Base-by-base conservation (phyloP, 2,113 vertebrate genomes). In the Meleagris gallopavo region DNA sequence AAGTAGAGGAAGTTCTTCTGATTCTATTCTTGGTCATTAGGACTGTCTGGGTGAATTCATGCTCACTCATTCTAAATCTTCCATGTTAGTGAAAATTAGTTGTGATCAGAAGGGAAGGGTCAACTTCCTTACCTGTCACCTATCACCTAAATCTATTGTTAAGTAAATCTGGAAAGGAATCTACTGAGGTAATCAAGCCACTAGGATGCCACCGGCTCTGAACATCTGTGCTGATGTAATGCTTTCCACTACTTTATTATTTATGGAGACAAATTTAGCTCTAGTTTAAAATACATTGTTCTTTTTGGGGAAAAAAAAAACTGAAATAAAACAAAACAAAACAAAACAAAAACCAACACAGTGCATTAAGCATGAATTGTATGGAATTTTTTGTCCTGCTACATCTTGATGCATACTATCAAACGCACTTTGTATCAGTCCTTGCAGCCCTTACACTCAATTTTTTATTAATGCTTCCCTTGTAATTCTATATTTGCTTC, bases 391-490 rank as follows among this genome's bases (percentile, higher is more conserved):
- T 85, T 46, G 66, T 71, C 36, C 25, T 48, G 25, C 74, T 94
- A 91, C 38, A 4, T 60, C 52, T 81, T 81, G 64, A 64, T 83
- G 72, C 3, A 41, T 66, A 76, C 0, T 43, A 81, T 83, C 62
- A 88, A 83, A 88, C 64, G 71, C 71, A 89, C 84, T 96, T 95
- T 88, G 55, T 72, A 82, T 79, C 43, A 80, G 61, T 41, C 32
- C 87, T 88, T 86, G n/a, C 32, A 95, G 85, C 40, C 50, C 4
- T 48, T 73, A 46, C 78, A 60, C 55, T 83, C 65, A 54, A 60
- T 94, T 96, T 93, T 96, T 95, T 90, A 88, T 96, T 96, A 95
- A 88, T 81, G 60, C 50, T 95, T 96, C 81, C 18, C 11, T 82
- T 83, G 60, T 87, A 94, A 94, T 93, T 96, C 95, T 95, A 40